Conservation (phyloP, 1,140 invertebrate genomes). For the Drosophila athabasca region DNA sequence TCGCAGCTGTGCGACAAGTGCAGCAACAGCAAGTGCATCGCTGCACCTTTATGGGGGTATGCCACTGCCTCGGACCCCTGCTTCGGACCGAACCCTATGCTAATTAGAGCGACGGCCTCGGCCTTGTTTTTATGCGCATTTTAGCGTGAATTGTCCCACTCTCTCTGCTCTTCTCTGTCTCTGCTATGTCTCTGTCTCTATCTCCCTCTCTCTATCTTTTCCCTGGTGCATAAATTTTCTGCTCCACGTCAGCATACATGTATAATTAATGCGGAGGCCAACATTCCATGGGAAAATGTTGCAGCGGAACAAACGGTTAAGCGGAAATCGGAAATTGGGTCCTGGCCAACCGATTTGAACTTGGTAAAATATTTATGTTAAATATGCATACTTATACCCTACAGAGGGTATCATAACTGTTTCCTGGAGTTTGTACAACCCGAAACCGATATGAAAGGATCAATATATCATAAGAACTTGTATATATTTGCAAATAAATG, state of each 20-base stretch:
- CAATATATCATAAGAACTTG: no score
- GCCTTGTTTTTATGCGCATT: slow-evolving; percentile 78
- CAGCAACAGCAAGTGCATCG: slow-evolving; percentile 60
- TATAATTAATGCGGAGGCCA: slow-evolving; percentile 71
- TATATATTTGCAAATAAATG: no score
- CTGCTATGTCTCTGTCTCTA: neutral
- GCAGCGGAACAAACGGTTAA: slow-evolving; percentile 68
- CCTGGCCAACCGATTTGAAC: slow-evolving; percentile 52
- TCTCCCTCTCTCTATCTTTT: slow-evolving; percentile 21
- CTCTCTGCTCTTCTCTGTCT: neutral
- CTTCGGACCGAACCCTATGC: slow-evolving; percentile 53
- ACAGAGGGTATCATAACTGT: neutral
- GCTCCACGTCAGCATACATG: slow-evolving; percentile 63
- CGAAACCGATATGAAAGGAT: no score
- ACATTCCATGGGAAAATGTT: slow-evolving; percentile 71
- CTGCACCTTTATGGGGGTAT: slow-evolving; percentile 49
- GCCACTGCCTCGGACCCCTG: neutral
- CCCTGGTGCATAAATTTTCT: slow-evolving; percentile 73
- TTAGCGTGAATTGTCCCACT: slow-evolving; percentile 67
- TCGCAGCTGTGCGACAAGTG: neutral
- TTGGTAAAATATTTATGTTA: no score
- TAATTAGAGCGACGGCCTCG: slow-evolving; percentile 79
- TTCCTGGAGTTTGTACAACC: neutral
- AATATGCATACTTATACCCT: no score
- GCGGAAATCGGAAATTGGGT: slow-evolving; percentile 65